These are phyloP conservation scores for Myrmophylax atrothorax DNA, from an alignment of 2,113 vertebrate species.

Conservation along the genomic window DNA sequence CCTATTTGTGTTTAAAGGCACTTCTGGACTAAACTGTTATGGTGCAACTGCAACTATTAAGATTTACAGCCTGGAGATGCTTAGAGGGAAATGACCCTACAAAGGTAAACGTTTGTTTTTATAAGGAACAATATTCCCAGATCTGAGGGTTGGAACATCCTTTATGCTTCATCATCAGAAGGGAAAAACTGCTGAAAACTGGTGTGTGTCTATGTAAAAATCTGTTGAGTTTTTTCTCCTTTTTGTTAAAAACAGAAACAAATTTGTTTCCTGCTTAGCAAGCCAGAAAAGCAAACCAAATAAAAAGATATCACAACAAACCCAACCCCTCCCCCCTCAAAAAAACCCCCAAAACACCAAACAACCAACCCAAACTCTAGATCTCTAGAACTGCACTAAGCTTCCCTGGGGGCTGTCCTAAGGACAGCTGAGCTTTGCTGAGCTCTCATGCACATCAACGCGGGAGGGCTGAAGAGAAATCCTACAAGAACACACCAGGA, in stretches of 20 bases:
- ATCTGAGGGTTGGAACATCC: not conserved
- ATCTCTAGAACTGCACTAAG: not conserved
- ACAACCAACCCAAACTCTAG: fast-evolving
- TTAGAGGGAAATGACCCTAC: not conserved
- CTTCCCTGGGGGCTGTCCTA: not conserved
- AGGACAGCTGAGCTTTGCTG: not conserved
- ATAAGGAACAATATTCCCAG: not conserved
- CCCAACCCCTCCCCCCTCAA: fast-evolving
- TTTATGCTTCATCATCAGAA: not conserved
- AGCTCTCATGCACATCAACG: not conserved
- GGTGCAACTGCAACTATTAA: not conserved
- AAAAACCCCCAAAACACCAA: fast-evolving
- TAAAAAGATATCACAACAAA: not conserved
- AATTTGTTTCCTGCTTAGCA: not conserved
- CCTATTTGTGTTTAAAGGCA: not conserved
- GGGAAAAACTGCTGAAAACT: not conserved
- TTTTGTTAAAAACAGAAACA: not conserved
- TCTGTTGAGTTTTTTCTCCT: not conserved
- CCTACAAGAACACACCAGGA: not conserved
- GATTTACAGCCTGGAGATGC: not conserved
- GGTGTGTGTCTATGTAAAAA: fast-evolving
- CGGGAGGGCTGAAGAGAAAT: not conserved
- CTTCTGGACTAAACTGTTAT: not conserved
- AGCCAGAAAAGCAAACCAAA: not conserved
- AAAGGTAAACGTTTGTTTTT: not conserved